Evolutionary conservation across 2,888 invertebrate genomes (phyloP), one percentile per base, ranked within the genome.

Genomic region (Macropis europaea): DNA sequence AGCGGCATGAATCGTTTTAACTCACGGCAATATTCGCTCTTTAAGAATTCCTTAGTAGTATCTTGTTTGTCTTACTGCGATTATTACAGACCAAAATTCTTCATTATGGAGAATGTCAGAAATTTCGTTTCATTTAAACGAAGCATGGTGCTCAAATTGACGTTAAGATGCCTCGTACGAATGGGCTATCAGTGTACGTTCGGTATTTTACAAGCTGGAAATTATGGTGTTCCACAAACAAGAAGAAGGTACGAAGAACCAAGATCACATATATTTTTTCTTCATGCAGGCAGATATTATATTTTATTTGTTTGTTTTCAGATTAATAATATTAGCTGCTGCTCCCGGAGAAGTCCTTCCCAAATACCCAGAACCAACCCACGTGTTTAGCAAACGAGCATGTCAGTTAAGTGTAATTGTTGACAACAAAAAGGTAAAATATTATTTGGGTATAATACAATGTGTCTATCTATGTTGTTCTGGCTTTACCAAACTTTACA

Each of bases 171-270:
- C 75, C 90, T 97, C 15, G 86, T 96, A 28, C 93, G 94, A 54
- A 96, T 97, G 94, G 97, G 96, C 0, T 97, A 97, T 86, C 96
- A 97, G 90, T 96, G 95, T 77, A 94, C 95, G 0, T 96, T 96
- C 86, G 96, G 96, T 0, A 92, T 97, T 15, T 87, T 97, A 6
- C 97, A 97, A 90, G 96, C 96, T 0, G 97, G 97, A 0, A 94
- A 94, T 86, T 97, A 95, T 85, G 97, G 97, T 0, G 94, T 97
- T 2, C 95, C 96, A 0, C 96, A 96, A 88, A 96, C 95, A 0
- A 91, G 96, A 54, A 90, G 96, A 79, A 91, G 96, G 90, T 92
- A 77, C 54, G 52, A 42, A 15, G 7, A 9, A 19, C 22, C 34
- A 1, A n/a, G 47, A n/a, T 40, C 15, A 1, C 6, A 22, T 24